Evolutionary conservation across 2,113 vertebrate genomes (phyloP), one percentile per base, ranked within the genome.

Genomic region (Herpailurus yagouaroundi): DNA sequence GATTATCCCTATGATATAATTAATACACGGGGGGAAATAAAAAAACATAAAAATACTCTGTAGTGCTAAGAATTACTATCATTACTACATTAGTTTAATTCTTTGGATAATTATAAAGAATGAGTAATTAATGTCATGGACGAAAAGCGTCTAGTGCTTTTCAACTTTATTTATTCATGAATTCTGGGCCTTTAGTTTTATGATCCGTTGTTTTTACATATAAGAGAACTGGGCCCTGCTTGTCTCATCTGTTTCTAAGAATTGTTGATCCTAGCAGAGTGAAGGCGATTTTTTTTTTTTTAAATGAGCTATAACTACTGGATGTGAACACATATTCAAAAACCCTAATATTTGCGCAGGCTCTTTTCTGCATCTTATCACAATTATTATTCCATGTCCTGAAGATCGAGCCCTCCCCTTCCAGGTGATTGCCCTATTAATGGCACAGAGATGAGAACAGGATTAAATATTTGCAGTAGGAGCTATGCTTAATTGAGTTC

Each of bases 381-480:
- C 76, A 63, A 95, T 95, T 95, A 96, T 94, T 89, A 96, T 76
- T 80, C 74, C 84, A 41, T 31, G 19, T 96, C 88, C 83, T 89
- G 27, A 89, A 89, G 92, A 97, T 94, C 84, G 92, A 74, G 71
- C 33, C 52, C 87, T n/a, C 45, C 4, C 25, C 87, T 96, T 97
- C 74, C 0, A 63, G 81, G 85, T 97, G 95, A 98, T 96, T 96
- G 95, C 87, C 94, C 89, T 97, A 96, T 97, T 97, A 98, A 97
- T 94, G 77, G 50, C 84, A 97, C 76, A 96, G 45, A 79, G 94
- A 95, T 97, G 76, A 89, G 88, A 93, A 97, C 55, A 33, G 88
- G 94, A 98, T 97, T 96, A 97, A 96, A 97, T 97, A 96, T 97
- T 98, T 98, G 96, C 97, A 96, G 91, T 95, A 71, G 85, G 76